These are phyloP conservation scores for Chlorodrepanis virens DNA, from an alignment of 2,113 vertebrate species.

Conservation along the genomic window DNA sequence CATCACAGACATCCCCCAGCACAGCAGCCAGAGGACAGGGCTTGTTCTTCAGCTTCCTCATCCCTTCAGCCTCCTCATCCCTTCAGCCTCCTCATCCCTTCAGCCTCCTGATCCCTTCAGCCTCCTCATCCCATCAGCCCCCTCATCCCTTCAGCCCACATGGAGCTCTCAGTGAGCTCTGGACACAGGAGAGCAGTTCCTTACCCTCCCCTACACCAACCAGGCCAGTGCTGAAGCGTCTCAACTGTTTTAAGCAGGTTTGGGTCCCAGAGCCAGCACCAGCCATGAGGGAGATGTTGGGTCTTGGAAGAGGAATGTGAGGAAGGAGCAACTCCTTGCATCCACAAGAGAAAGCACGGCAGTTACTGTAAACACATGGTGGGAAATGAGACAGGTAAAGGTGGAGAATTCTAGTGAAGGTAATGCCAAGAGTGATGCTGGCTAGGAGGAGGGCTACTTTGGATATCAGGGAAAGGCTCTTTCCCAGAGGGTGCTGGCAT, in stretches of 20 bases:
- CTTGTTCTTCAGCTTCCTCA: background rate
- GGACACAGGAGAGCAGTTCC: background rate
- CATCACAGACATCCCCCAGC: background rate
- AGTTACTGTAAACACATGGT: background rate
- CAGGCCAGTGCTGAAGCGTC: background rate
- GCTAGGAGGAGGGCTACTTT: background rate
- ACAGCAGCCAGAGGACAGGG: background rate
- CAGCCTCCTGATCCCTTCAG: background rate
- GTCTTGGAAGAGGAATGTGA: background rate
- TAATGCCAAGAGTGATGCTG: background rate
- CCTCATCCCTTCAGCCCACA: background rate
- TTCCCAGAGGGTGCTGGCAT: background rate
- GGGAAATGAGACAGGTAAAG: background rate
- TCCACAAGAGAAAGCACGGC: accelerated
- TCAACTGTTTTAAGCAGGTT: background rate
- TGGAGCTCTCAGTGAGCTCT: background rate
- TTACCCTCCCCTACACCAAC: background rate
- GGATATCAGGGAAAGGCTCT: background rate
- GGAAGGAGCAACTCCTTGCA: accelerated
- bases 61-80: too few relatives aligned
- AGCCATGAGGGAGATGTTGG: background rate
- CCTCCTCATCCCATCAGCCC: background rate
- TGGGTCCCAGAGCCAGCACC: background rate
- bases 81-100: background rate
- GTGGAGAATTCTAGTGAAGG: background rate